Base-by-base conservation (phyloP, 2,113 vertebrate genomes). In the Seriola aureovittata region DNA sequence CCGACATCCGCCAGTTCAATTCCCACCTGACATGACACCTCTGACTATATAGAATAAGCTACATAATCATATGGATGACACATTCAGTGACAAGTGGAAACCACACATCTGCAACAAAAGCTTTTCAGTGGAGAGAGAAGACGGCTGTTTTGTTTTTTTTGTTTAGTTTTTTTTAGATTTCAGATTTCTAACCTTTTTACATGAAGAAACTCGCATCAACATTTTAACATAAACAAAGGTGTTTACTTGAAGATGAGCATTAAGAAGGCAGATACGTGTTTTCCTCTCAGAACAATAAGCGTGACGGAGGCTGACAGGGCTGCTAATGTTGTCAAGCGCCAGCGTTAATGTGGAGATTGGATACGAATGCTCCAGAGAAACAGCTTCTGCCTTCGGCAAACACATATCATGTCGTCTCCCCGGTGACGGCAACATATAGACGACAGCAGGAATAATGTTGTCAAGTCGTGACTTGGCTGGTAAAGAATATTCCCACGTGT, bases 21-120 rank as follows among this genome's bases (percentile, higher is more conserved):
- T 90, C 88, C 85, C 88, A 86, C 89, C 90, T 81, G 86, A 81
- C 86, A 70, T 25, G 19, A 80, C 80, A 89, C 82, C 82, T 92
- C 17, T 57, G 80, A 85, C 80, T 70, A 1, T 50, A 69, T 67
- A 36, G 73, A 78, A 72, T 23, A 34, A 88, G 75, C 38, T 11
- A 68, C 64, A 32, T 62, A 78, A 84, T 87, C 82, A 63, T 68
- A 84, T 67, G 72, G 80, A 85, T 32, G 91, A 78, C 77, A 75
- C 58, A 10, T 14, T 9, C 8, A 8, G 36, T 60, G 80, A 57
- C 85, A 85, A 85, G 59, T 86, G 78, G 46, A 83, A 75, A 60
- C 34, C 10, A 17, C 46, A 3, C 69, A 40, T 46, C 59, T 57
- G 71, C 74, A 44, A 67, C 67, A 58, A 42, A 64, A n/a, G 19